phyloP scores from a whole-genome alignment of 2,888 invertebrate genomes.

The Labia minor region DNA sequence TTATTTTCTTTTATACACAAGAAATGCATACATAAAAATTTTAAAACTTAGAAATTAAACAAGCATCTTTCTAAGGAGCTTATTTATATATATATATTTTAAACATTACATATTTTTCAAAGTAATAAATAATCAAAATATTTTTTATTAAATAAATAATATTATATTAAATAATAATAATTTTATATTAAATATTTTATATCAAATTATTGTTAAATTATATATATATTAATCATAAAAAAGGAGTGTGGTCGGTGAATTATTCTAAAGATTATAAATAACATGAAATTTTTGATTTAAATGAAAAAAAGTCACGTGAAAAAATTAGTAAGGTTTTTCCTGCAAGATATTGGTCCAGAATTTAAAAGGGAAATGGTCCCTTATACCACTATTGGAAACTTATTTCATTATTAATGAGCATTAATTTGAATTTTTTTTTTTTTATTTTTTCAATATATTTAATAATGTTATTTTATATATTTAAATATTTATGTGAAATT shows the following conservation, averaged over 20 bases:
- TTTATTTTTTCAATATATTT: too few relatives aligned
- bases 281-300: not conserved
- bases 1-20: not conserved
- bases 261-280: not conserved
- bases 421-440: too few relatives aligned
- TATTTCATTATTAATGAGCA: not conserved
- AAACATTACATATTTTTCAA: too few relatives aligned
- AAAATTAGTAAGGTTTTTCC: not conserved
- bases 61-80: slow-evolving; percentile 9
- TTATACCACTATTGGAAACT: not conserved
- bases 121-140: too few relatives aligned
- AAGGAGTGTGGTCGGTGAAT: too few relatives aligned
- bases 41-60: not conserved
- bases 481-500: slow-evolving; percentile 1
- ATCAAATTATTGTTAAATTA: too few relatives aligned
- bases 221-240: too few relatives aligned
- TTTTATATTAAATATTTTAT: not conserved
- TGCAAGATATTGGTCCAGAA: not conserved
- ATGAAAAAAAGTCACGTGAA: too few relatives aligned
- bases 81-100: too few relatives aligned
- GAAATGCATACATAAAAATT: not conserved
- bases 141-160: not conserved
- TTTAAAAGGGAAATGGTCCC: slow-evolving; percentile 6
- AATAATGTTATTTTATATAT: not conserved
- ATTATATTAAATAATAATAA: not conserved